Percentiles rank a stretch among this genome's conserved stretches.
Evolutionary conservation across 2,888 invertebrate genomes (phyloP).

Genomic region (Cerastis leucographa): DNA sequence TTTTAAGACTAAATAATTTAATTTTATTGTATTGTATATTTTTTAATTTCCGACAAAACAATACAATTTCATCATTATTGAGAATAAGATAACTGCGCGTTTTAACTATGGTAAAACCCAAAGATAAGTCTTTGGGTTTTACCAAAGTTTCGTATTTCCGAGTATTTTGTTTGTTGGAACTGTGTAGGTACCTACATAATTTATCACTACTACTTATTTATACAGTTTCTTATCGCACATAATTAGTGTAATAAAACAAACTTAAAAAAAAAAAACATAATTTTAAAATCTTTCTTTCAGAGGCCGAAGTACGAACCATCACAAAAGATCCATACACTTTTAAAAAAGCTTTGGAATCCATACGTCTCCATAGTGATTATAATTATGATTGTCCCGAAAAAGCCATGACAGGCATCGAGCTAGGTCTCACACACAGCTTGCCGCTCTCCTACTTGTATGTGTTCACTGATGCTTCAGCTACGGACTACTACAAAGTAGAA

Average conservation of each 20-base stretch:
- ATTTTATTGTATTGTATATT: background rate
- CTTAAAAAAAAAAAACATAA: background rate
- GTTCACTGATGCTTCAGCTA: conserved; percentile 82
- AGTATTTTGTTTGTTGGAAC: background rate
- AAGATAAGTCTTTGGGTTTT: conserved; percentile 20
- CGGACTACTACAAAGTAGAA: conserved; percentile 68
- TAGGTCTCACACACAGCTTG: conserved; percentile 72
- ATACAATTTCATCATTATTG: background rate
- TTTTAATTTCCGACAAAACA: background rate
- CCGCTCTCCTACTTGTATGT: conserved; percentile 79
- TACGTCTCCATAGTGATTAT: conserved; percentile 64
- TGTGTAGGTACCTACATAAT: background rate
- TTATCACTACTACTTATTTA: background rate
- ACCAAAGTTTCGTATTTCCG: conserved; percentile 2
- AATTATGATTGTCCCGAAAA: conserved; percentile 78
- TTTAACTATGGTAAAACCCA: no score
- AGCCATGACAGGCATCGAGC: conserved; percentile 78
- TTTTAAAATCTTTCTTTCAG: conserved; percentile 63
- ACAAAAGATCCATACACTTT: conserved; percentile 74
- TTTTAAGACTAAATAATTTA: no score
- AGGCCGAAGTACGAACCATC: conserved; percentile 51
- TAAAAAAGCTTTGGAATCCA: conserved; percentile 64
- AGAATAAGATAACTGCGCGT: background rate
- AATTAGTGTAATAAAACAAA: background rate
- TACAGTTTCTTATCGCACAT: background rate